Conservation (phyloP, 2,888 invertebrate species). For the Brenthis ino region DNA sequence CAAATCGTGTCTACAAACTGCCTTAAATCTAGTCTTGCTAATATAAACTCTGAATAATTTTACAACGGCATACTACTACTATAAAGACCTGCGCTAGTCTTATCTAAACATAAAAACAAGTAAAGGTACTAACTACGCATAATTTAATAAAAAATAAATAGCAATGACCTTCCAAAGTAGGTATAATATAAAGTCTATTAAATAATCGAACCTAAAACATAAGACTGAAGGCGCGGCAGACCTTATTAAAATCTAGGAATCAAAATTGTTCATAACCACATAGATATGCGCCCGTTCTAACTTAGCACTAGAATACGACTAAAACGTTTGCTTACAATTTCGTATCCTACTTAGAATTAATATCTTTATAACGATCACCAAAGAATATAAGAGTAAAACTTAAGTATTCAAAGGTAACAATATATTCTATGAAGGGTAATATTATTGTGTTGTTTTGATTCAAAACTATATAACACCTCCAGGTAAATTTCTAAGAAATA, state of each 20-base stretch:
- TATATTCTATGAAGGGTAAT: neutral
- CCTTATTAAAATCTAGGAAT: slow-evolving; percentile 65
- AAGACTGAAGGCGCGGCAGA: slow-evolving; percentile 67
- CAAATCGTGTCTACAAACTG: slow-evolving; percentile 48
- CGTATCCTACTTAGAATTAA: slow-evolving; percentile 27
- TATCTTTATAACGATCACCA: neutral
- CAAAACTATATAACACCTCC: neutral
- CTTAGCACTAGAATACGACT: slow-evolving; percentile 67
- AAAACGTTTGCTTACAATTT: slow-evolving; percentile 55
- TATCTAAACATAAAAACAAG: slow-evolving; percentile 48
- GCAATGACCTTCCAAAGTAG: slow-evolving; percentile 53
- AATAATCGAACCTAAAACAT: slow-evolving; percentile 61
- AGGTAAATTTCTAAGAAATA: no score
- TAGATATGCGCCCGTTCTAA: slow-evolving; percentile 75
- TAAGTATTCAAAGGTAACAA: neutral
- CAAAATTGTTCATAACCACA: slow-evolving; percentile 65
- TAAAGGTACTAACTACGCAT: slow-evolving; percentile 29
- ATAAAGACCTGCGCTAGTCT: slow-evolving; percentile 22
- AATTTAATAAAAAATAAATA: slow-evolving; percentile 56
- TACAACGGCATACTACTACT: slow-evolving; percentile 49
- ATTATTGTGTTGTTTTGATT: neutral
- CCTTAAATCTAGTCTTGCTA: slow-evolving; percentile 49
- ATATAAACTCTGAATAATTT: slow-evolving; percentile 55
- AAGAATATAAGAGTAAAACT: neutral
- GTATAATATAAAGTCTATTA: slow-evolving; percentile 44